Percentiles rank a stretch among this genome's conserved stretches.
Evolutionary conservation across 2,888 invertebrate genomes (phyloP).

Genomic region (Habroteleia sp.): DNA sequence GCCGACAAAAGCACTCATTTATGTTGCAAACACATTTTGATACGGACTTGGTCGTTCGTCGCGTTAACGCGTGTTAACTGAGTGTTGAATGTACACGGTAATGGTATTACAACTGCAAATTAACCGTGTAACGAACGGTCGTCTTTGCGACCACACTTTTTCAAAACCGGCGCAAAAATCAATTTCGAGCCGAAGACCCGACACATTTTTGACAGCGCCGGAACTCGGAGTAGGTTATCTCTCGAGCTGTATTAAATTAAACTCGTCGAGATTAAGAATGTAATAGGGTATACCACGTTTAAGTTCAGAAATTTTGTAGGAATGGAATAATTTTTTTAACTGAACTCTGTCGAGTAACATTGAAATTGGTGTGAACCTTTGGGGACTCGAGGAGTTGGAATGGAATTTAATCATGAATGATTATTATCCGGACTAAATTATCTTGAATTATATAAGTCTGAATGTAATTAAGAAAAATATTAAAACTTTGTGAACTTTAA

Average conservation of each 20-base stretch:
- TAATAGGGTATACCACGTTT: constrained; percentile 25
- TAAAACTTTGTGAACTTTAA: constrained; percentile 55
- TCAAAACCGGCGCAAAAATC: constrained; percentile 7
- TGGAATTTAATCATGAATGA: constrained; percentile 60
- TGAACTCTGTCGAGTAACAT: constrained; percentile 44
- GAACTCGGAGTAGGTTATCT: constrained; percentile 19
- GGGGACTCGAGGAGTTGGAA: constrained; percentile 56
- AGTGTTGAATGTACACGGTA: constrained; percentile 18
- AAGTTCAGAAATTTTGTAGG: constrained; percentile 33
- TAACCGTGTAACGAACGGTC: constrained; percentile 12
- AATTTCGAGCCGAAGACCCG: constrained; percentile 7
- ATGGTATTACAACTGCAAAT: constrained; percentile 15
- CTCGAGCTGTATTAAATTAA: constrained; percentile 41
- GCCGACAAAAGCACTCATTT: constrained; percentile 56
- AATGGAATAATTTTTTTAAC: constrained; percentile 53
- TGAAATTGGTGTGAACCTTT: constrained; percentile 57
- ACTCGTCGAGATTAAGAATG: constrained; percentile 46
- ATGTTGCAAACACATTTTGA: constrained; percentile 58
- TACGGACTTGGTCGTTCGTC: constrained; percentile 30
- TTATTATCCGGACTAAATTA: constrained; percentile 60
- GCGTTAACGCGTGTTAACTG: constrained; percentile 29
- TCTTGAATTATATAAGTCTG: constrained; percentile 59
- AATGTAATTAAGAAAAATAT: constrained; percentile 63
- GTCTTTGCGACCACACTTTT: constrained; percentile 5
- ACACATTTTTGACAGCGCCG: constrained; percentile 15